Base-by-base conservation (phyloP, 2,888 invertebrate species). In the Autographa pulchrina region DNA sequence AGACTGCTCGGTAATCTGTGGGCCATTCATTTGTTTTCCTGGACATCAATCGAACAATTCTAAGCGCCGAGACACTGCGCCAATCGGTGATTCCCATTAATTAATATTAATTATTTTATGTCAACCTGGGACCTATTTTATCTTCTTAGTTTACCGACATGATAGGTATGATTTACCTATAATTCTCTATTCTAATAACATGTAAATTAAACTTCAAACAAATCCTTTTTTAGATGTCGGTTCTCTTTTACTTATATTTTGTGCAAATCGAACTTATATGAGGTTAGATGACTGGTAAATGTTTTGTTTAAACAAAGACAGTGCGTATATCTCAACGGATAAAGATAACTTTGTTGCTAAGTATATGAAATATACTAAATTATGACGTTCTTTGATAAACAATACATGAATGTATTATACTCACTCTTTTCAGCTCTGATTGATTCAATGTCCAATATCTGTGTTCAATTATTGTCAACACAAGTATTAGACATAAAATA, bases 341-440 rank as follows among this genome's bases (percentile, higher is more conserved):
- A 38, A 59, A 58, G 75, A 75, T 72, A 66, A 68, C 54, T 43
- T 32, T n/a, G 65, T 72, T 68, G 65, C 68, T 18, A 75, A 72
- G 54, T 56, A 35, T 74, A 48, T 13, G 11, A 52, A 68, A 58
- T 58, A 66, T 68, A 56, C 72, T 75, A 48, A 63, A 66, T 13
- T 68, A 75, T 60, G 54, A 20, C 54, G 35, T 54, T 20, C 56
- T 11, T 61, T 18, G 54, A 11, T 13, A 25, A 31, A 59, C 31
- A 66, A 48, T 41, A 66, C 41, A 59, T 58, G 20, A 68, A 16
- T 60, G 11, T 65, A 70, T 2, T 54, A 48, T 16, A n/a, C n/a
- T 8, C 5, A 25, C 54, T 20, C 54, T 9, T 56, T 56, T 56
- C 54, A 56, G 54, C 54, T 56, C 54, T 56, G 54, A 25, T 75